phyloP scores from a whole-genome alignment of 2,888 invertebrate genomes.

The Parnassius orleans region DNA sequence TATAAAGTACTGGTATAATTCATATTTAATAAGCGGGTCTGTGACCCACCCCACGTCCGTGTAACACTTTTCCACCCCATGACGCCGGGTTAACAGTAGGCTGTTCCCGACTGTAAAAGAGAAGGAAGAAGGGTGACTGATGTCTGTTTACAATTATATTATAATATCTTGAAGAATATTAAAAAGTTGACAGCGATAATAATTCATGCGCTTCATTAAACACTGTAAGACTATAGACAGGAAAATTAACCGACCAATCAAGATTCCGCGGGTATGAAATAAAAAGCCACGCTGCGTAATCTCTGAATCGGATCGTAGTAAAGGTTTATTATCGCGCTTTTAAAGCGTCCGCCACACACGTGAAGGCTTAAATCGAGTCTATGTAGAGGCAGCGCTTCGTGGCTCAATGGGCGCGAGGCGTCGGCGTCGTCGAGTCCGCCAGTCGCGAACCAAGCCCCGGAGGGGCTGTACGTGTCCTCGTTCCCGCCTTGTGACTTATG shows the following conservation, averaged over 20 bases:
- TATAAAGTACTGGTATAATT: no score
- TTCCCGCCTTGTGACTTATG: conserved; percentile 71
- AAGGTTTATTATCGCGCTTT: conserved; percentile 67
- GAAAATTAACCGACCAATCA: conserved; percentile 11
- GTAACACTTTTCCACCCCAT: no score
- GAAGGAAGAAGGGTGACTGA: no score
- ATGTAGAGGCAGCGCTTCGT: conserved; percentile 53
- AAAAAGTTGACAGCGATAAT: neutral
- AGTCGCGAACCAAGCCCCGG: conserved; percentile 75
- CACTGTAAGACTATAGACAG: neutral
- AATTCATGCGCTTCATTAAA: neutral
- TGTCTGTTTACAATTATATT: no score
- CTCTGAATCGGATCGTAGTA: conserved; percentile 53
- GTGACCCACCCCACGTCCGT: no score
- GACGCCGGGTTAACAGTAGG: no score
- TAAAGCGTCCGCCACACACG: conserved; percentile 52
- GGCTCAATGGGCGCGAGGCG: conserved; percentile 72
- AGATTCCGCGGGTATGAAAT: conserved; percentile 7
- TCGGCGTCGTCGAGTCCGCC: conserved; percentile 56
- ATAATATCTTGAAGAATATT: no score
- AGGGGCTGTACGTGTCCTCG: conserved; percentile 73
- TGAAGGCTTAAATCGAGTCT: conserved; percentile 73
- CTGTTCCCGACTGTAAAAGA: no score
- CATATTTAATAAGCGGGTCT: no score
- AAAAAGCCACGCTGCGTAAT: conserved; percentile 37